A percentile compares a stretch with the other conserved stretches of the same genome.
Conservation (phyloP, 2,113 vertebrate genomes). For the Illadopsis cleaveri region DNA sequence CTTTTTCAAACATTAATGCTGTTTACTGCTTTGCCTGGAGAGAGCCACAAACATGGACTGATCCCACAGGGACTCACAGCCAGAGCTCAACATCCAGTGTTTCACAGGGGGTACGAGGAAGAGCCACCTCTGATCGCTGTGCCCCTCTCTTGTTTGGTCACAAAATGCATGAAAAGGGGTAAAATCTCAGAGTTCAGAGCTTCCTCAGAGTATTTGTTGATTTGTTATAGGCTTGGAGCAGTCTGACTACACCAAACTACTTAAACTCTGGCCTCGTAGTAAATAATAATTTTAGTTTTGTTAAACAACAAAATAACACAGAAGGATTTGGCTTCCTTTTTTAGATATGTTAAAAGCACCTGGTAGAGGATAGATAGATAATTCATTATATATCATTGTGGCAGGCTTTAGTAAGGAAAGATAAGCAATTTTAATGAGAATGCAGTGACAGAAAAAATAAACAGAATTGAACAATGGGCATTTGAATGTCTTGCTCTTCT, state of each 20-base stretch:
- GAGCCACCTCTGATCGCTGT: background rate
- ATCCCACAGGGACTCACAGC: background rate
- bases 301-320: slow-evolving; percentile 17
- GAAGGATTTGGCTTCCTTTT: slow-evolving; percentile 20
- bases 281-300: slow-evolving; percentile 44
- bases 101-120: background rate
- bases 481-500: slow-evolving; percentile 32
- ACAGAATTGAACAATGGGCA: background rate
- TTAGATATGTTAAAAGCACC: background rate
- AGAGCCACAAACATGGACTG: background rate
- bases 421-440: slow-evolving; percentile 22
- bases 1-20: slow-evolving; percentile 51
- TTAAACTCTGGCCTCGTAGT: background rate
- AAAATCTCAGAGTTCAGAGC: background rate
- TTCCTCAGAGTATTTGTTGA: background rate
- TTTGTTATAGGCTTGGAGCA: background rate
- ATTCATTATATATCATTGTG: background rate
- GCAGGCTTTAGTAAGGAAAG: slow-evolving; percentile 1
- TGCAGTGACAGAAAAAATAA: slow-evolving; percentile 35
- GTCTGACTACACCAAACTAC: background rate
- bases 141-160: background rate
- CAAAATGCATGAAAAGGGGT: background rate
- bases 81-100: background rate
- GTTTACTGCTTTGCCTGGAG: background rate
- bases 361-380: background rate